phyloP scores from a whole-genome alignment of 2,888 invertebrate genomes.

The Amitus sp. region DNA sequence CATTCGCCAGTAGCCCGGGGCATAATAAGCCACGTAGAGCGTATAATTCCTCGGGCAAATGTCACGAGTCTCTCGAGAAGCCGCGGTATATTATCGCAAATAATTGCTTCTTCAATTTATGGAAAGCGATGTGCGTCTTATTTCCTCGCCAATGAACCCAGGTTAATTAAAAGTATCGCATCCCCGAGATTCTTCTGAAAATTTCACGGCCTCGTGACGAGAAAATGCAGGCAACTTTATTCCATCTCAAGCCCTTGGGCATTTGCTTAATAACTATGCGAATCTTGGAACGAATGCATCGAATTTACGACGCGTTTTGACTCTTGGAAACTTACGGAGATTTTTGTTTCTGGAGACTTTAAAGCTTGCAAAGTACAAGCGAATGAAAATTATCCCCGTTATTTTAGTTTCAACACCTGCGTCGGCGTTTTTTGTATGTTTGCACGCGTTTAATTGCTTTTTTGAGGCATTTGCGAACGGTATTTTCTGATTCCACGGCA shows the following conservation, averaged over 20 bases:
- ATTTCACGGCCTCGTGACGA: too few relatives aligned
- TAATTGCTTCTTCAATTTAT: slow-evolving; percentile 38
- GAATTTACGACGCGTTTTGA: too few relatives aligned
- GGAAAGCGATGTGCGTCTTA: slow-evolving; percentile 31
- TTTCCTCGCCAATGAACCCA: slow-evolving; percentile 10
- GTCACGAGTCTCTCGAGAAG: slow-evolving; percentile 25
- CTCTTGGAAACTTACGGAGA: too few relatives aligned
- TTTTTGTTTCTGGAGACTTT: too few relatives aligned
- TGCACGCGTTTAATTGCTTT: not conserved
- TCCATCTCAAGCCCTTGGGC: too few relatives aligned
- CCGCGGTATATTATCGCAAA: slow-evolving; percentile 21
- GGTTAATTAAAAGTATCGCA: slow-evolving; percentile 30
- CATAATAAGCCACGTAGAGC: slow-evolving; percentile 33
- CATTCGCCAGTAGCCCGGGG: slow-evolving; percentile 19
- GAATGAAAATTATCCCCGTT: too few relatives aligned
- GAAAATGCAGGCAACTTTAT: too few relatives aligned
- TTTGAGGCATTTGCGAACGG: not conserved
- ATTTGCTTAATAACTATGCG: too few relatives aligned
- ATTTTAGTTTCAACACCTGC: not conserved
- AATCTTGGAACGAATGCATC: too few relatives aligned
- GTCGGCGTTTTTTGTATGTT: not conserved
- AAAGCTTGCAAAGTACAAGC: too few relatives aligned
- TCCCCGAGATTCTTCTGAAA: too few relatives aligned
- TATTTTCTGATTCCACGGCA: not conserved
- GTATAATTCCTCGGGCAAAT: slow-evolving; percentile 37